A percentile compares a stretch with the other conserved stretches of the same genome.
Conservation (phyloP, 2,113 vertebrate species). For the Agapornis roseicollis region DNA sequence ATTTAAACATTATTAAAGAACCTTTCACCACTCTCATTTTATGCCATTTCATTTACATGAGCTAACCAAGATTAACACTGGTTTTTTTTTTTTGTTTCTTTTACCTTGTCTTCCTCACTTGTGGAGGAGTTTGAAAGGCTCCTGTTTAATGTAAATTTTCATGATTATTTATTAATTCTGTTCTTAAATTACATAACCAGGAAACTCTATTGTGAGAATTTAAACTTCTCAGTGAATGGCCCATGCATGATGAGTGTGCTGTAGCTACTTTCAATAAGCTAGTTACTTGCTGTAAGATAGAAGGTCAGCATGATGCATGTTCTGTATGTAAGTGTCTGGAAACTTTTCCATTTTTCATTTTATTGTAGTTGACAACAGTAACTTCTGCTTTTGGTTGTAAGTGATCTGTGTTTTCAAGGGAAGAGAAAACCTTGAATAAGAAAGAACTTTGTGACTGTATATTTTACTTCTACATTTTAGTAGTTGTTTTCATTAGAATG, state of each 20-base stretch:
- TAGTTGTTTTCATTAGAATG: background rate
- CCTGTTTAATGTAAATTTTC: background rate
- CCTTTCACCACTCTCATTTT: background rate
- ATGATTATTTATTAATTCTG: background rate
- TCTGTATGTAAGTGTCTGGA: background rate
- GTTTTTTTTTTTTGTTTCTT: background rate
- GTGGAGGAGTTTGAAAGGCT: background rate
- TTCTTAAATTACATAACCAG: background rate
- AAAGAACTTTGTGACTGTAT: background rate
- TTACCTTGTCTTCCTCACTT: background rate
- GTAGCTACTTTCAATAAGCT: background rate
- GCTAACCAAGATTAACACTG: background rate
- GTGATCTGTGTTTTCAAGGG: background rate
- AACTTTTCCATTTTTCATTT: background rate
- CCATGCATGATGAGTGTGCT: background rate
- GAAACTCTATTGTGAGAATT: background rate
- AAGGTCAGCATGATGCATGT: background rate
- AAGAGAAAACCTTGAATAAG: background rate
- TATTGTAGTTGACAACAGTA: background rate
- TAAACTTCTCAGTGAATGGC: background rate
- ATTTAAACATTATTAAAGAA: background rate
- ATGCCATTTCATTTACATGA: background rate
- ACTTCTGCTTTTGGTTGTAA: background rate
- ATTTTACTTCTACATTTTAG: background rate
- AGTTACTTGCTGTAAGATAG: background rate